Conservation (phyloP, 1,140 invertebrate species). For the Dinothrombium tinctorium region DNA sequence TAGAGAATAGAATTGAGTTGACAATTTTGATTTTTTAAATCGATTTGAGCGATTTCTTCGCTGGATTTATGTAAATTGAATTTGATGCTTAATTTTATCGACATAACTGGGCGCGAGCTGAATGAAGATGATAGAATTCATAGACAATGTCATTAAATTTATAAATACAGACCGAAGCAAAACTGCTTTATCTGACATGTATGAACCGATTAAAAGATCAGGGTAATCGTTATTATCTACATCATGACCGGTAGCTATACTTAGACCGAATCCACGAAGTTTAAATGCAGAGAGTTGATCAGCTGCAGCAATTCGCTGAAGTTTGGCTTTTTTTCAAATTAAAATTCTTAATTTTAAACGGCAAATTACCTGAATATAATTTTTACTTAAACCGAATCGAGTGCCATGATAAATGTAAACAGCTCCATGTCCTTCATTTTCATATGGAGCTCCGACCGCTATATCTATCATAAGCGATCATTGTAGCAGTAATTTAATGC, state of each 20-base stretch:
- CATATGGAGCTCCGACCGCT: constrained; percentile 29
- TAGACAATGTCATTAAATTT: neutral
- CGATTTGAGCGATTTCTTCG: neutral
- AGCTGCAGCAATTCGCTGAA: constrained; percentile 4
- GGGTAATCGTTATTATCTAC: constrained; percentile 7
- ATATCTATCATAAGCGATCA: constrained; percentile 19
- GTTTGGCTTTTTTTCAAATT: constrained; percentile 8
- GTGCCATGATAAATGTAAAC: constrained; percentile 28
- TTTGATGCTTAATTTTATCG: neutral
- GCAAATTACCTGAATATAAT: constrained; percentile 43
- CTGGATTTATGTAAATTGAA: neutral
- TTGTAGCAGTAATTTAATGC: neutral
- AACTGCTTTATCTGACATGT: constrained; percentile 7
- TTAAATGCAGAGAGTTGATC: neutral
- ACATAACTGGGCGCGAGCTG: neutral
- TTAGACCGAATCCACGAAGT: constrained; percentile 7
- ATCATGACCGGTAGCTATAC: constrained; percentile 3
- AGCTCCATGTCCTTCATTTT: constrained; percentile 19
- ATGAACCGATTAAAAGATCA: constrained; percentile 9
- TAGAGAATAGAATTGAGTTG: too few species aligned
- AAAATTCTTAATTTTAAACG: neutral
- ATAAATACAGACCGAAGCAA: neutral
- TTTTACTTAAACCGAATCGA: constrained; percentile 35
- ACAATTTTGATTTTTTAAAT: neutral
- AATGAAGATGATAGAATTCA: neutral